Conservation (phyloP, 1,140 invertebrate genomes). For the Zophobas atratus region DNA sequence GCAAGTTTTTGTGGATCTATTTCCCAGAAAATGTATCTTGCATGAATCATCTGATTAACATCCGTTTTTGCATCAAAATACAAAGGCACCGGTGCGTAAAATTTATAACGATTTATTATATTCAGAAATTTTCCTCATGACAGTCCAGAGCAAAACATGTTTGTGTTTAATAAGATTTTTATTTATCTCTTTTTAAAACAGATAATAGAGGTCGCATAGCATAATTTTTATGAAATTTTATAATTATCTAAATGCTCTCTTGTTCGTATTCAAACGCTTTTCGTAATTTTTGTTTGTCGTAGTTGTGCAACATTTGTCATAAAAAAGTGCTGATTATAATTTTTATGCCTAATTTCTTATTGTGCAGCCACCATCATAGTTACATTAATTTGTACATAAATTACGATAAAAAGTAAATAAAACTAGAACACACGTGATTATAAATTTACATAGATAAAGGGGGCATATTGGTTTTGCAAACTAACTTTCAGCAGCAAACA, state of each 20-base stretch:
- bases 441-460: constrained; percentile 1
- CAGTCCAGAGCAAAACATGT: constrained; percentile 34
- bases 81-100: constrained; percentile 21
- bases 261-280: no score
- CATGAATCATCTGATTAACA: background rate
- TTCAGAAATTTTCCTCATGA: constrained; percentile 18
- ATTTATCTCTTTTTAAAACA: constrained; percentile 10
- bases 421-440: constrained; percentile 9
- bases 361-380: constrained; percentile 21
- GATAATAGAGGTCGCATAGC: constrained; percentile 22
- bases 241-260: constrained; percentile 3
- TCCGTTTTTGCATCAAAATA: constrained; percentile 16
- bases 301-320: no score
- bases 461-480: background rate
- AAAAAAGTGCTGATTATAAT: background rate
- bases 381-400: constrained; percentile 36
- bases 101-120: constrained; percentile 26
- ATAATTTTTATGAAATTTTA: constrained; percentile 33
- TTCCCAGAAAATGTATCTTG: background rate
- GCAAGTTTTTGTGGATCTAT: no score
- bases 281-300: no score
- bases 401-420: constrained; percentile 18
- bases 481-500: constrained; percentile 1
- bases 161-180: constrained; percentile 29
- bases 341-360: constrained; percentile 4